Base-by-base conservation (phyloP, 2,888 invertebrate genomes). In the Rhynchonema sp. region DNA sequence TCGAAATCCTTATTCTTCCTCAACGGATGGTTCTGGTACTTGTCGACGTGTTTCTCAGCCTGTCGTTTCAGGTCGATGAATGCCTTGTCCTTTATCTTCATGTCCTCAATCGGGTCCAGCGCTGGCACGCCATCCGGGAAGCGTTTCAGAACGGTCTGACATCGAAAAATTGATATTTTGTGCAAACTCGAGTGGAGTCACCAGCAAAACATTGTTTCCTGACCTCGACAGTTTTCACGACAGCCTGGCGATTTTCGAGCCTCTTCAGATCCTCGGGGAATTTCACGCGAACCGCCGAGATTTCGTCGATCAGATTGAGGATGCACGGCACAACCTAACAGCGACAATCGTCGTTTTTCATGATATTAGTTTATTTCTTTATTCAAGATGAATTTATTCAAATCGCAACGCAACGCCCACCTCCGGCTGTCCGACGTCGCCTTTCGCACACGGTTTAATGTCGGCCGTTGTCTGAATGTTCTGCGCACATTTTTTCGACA, bases 31-130 rank as follows among this genome's bases (percentile, higher is more conserved):
- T 82, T 79, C 67, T 82, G 84, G 66, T 92, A 77, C 69, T 85
- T 72, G 70, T 84, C 83, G 74, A 92, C 89, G 66, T 89, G 81
- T 60, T 81, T 78, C 72, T 87, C 83, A 64, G 91, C 87, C 70
- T 84, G 38, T 23, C 60, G 62, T 13, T 64, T 30, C 26, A 58
- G 52, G 20, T 61, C 60, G 54, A 59, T 58, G 30, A 69, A 59
- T 1, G 52, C 58, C 13, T 81, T 74, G 53, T 91, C 88, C 61
- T 83, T 83, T 60, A 99, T 96, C 70, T 86, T 84, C 94, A 98
- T 96, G 70, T 98, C 96, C 60, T 84, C 84, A 25, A 94, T 80
- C 0, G 98, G 96, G 77, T 98, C 87, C 1, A 99, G 75, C 9
- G 88, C 75, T 0, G 96, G 96, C 0, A 89, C 82, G 0, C 87